Base-by-base conservation (phyloP, 30 jellyfish, hydroid and myxozoan species). In the Catostylus mosaicus region DNA sequence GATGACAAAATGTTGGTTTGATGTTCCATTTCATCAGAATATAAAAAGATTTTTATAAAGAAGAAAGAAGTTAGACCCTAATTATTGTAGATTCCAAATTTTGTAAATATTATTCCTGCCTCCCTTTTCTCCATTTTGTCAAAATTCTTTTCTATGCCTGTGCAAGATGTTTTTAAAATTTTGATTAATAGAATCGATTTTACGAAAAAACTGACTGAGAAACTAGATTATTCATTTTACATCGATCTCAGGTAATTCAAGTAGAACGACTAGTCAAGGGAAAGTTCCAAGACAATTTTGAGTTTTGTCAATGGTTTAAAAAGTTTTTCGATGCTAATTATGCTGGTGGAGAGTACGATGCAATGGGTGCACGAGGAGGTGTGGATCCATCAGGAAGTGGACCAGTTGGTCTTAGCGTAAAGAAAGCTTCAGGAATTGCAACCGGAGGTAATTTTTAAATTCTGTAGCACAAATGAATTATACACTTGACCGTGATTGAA, bases 321-420 rank as follows among this genome's bases (percentile, higher is more conserved):
- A 90, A 90, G 80, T 90, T 90, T 47, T 90, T 83, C 60, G 97
- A 90, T 78, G 97, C 97, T 5, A 90, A 90, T 73, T 90, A 90
- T 31, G 96, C 88, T 16, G 97, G 97, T 7, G 96, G 90, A 24
- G 97, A 90, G 50, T 90, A 90, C 51, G 97, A 90, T 36, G 92
- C 97, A 20, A 64, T 84, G 26, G 65, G 38, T 38, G 74, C 87
- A 26, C 91, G 97, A 9, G 90, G 90, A 7, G 96, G 96, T 75
- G 96, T 90, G 8, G 79, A 67, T 85, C 97, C 95, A 1, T 50
- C 81, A 0, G 83, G 73, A 0, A 78, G 64, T 67, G 88, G 91
- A 23, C 74, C 75, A 24, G 85, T 78, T 0, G 77, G 77, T 6
- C 27, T 70, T 27, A 90, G 91, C n/a, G 20, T 40, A 8, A 84